Base-by-base conservation (phyloP, 2,888 invertebrate species). In the Synanthedon vespiformis region DNA sequence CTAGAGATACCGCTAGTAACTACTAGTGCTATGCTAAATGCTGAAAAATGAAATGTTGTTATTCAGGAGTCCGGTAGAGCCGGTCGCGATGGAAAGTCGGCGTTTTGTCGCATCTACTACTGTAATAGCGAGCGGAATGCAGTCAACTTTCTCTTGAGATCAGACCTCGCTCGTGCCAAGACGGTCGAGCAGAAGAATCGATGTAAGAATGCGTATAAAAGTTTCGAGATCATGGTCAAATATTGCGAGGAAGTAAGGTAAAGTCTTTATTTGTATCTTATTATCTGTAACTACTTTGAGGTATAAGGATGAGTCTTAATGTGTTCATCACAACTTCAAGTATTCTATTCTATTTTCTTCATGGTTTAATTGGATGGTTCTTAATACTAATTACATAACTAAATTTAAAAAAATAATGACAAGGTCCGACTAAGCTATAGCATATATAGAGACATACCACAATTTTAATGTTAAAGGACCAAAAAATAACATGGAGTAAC, bases 41-140 rank as follows among this genome's bases (percentile, higher is more conserved):
- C 34, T 34, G 34, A 34, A 34, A 34, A 34, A 10, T 2, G 2
- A 10, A 34, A 34, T 34, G 34, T 6, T 34, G 27, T 34, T 44
- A 44, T 59, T 50, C 93, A 98, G 89, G 98, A 98, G 85, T 96
- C 96, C 0, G 98, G 98, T 1, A 89, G 99, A 68, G 99, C 99
- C 10, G 99, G 99, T 0, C 91, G 99, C 60, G 99, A 99, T 80
- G 98, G 97, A 0, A 91, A 92, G 62, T 91, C 90, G 16, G 94
- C 98, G 0, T 93, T 90, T 69, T 99, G 99, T 74, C 91, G 99
- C 40, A 91, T 99, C 52, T 99, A 99, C 81, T 98, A 97, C 75
- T 93, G 92, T 50, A 89, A 91, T 55, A 87, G 90, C 34, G 96
- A 97, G 74, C 90, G 93, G n/a, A 93, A 94, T 66, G 90, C 94